phyloP scores from a whole-genome alignment of 2,888 invertebrate species.

The Mythimna ferrago region DNA sequence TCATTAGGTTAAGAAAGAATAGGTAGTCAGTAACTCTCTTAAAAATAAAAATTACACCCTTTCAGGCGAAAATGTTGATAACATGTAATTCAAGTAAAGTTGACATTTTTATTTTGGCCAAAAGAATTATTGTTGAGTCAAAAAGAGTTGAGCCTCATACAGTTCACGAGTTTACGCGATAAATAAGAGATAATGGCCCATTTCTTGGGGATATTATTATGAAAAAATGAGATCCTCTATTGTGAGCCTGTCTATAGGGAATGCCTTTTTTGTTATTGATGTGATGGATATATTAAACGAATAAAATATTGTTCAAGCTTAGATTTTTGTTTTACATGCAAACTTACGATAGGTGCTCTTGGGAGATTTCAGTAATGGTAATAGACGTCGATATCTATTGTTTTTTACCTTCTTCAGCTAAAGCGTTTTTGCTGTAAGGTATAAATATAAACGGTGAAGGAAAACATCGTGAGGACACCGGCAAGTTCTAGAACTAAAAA shows the following conservation, averaged over 20 bases:
- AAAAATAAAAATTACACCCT: constrained; percentile 13
- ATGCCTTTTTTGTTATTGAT: constrained; percentile 61
- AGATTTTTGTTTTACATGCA: constrained; percentile 20
- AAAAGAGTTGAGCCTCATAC: constrained; percentile 76
- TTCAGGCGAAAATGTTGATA: constrained; percentile 37
- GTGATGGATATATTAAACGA: constrained; percentile 54
- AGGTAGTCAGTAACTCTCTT: neutral
- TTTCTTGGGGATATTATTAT: constrained; percentile 81
- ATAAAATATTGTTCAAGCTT: constrained; percentile 23
- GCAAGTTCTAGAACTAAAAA: too few species aligned
- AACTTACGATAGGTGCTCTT: constrained; percentile 4
- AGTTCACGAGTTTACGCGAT: constrained; percentile 77
- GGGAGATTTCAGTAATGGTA: neutral
- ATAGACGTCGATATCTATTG: neutral
- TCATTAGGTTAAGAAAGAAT: neutral
- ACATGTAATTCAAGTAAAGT: constrained; percentile 61
- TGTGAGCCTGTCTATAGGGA: constrained; percentile 69
- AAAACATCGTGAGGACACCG: too few species aligned
- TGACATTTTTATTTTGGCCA: constrained; percentile 70
- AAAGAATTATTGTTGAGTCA: constrained; percentile 72
- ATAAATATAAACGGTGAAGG: too few species aligned
- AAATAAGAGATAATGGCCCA: constrained; percentile 84
- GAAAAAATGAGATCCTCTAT: constrained; percentile 76
- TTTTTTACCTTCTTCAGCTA: neutral
- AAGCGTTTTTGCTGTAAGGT: too few species aligned